Conservation (phyloP, 2,113 vertebrate species). For the Platichthys flesus region DNA sequence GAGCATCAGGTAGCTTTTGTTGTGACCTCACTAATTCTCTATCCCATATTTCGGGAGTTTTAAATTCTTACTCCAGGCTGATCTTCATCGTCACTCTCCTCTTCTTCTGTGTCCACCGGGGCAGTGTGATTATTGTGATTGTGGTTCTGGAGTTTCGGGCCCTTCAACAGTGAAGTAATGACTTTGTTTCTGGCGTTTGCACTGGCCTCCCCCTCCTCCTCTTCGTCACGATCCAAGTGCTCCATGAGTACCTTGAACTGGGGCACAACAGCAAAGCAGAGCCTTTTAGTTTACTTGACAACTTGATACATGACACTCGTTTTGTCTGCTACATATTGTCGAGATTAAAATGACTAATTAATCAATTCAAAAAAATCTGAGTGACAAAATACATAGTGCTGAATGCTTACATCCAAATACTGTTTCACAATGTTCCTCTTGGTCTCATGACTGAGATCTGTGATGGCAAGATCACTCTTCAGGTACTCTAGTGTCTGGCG, state of each 20-base stretch:
- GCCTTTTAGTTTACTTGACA: background rate
- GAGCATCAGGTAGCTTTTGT: background rate
- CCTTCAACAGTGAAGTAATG: slow-evolving; percentile 93
- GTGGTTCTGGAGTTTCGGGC: slow-evolving; percentile 88
- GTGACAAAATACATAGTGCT: background rate
- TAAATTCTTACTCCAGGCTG: slow-evolving; percentile 84
- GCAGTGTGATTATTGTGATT: slow-evolving; percentile 91
- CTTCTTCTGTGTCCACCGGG: slow-evolving; percentile 89
- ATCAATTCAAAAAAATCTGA: background rate
- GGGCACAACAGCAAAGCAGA: slow-evolving; percentile 21
- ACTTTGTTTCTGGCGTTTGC: slow-evolving; percentile 97
- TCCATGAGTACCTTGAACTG: slow-evolving; percentile 98
- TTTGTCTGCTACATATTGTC: background rate
- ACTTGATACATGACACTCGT: background rate
- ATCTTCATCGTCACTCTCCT: slow-evolving; percentile 95
- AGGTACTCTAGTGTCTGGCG: slow-evolving; percentile 95
- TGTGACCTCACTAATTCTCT: background rate
- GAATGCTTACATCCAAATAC: slow-evolving; percentile 92
- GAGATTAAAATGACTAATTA: slow-evolving; percentile 2
- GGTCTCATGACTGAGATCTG: slow-evolving; percentile 88
- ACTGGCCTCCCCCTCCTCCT: slow-evolving; percentile 89
- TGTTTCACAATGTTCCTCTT: slow-evolving; percentile 97
- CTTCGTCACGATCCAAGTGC: slow-evolving; percentile 89
- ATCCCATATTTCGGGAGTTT: background rate
- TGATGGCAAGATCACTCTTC: slow-evolving; percentile 85